Evolutionary conservation across 37 sponge, comb jelly and placozoan species (phyloP), one percentile per base, ranked within the genome.

Genomic region (Bolinopsis microptera): DNA sequence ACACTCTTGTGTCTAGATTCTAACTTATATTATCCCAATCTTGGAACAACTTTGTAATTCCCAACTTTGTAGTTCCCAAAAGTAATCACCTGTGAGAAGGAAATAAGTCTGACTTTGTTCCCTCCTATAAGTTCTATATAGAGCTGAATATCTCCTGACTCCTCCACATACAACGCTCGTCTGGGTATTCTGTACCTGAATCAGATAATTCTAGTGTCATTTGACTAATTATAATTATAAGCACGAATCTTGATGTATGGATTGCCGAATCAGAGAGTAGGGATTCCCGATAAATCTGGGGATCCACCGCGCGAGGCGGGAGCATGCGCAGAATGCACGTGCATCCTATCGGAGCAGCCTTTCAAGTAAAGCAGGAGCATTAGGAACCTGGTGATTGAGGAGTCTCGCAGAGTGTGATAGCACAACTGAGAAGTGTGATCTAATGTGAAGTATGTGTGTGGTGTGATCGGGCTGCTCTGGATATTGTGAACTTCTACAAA

Each of bases 361-460:
- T 48, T 48, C 61, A 48, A 48, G 61, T 48, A 48, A 48, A 48
- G 61, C 13, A 48, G 13, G 61, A 48, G 13, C 61, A 13, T 13
- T 48, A 48, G 61, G 61, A 48, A 48, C 61, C 61, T 48, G 61
- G 61, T 13, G 61, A 48, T 48, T 48, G 61, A 48, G 5, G 61
- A 18, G 61, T 48, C 13, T 48, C 61, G 61, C 9, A 48, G 61
- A 48, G 61, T 48, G 61, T 48, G 61, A 48, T 48, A 48, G 61
- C 61, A 48, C 61, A 48, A 13, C 61, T 48, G 61, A 48, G 61
- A 48, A 48, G 61, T 48, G 61, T 48, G 61, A 48, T 48, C 61
- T 48, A 48, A 48, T 48, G 61, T 48, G 61, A 48, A 77, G 80
- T 32, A 77, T 1, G 80, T 35, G 80, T 32, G 80, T 34, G 80